A percentile compares a stretch with the other conserved stretches of the same genome.
phyloP scores from a whole-genome alignment of 2,888 invertebrate species.

The Tineola bisselliella region DNA sequence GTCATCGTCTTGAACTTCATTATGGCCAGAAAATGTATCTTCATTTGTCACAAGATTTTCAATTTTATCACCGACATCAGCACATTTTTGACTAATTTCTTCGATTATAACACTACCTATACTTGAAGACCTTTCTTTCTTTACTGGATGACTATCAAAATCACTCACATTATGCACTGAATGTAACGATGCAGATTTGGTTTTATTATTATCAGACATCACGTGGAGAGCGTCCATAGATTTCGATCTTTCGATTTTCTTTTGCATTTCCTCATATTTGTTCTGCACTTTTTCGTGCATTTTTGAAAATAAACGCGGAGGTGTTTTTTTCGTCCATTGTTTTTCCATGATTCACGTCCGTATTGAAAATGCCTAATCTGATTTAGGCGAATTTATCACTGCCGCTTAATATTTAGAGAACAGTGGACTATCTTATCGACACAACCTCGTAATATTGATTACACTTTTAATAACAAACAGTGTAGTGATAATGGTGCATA shows the following conservation, averaged over 20 bases:
- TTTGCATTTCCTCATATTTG: constrained; percentile 53
- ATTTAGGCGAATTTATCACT: constrained; percentile 1
- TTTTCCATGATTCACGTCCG: background rate
- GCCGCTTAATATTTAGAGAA: background rate
- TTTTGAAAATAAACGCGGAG: constrained; percentile 24
- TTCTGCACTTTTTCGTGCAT: constrained; percentile 45
- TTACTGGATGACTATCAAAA: background rate
- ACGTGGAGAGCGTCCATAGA: constrained; percentile 40
- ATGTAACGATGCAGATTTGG: background rate
- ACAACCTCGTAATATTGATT: constrained; percentile 7
- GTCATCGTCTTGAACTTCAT: constrained; percentile 1
- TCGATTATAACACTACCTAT: background rate
- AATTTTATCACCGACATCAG: background rate
- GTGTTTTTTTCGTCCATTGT: background rate
- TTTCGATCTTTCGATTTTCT: constrained; percentile 45
- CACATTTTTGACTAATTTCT: background rate
- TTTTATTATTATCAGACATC: constrained; percentile 26
- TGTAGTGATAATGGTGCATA: background rate
- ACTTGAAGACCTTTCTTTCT: constrained; percentile 8
- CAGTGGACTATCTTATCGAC: constrained; percentile 5
- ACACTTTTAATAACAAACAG: constrained; percentile 5
- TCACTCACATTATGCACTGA: constrained; percentile 10
- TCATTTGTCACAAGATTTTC: constrained; percentile 20
- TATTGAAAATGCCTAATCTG: background rate
- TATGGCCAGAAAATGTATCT: constrained; percentile 15